Base-by-base conservation (phyloP, 2,888 invertebrate species). In the Stegana nigrithorax region DNA sequence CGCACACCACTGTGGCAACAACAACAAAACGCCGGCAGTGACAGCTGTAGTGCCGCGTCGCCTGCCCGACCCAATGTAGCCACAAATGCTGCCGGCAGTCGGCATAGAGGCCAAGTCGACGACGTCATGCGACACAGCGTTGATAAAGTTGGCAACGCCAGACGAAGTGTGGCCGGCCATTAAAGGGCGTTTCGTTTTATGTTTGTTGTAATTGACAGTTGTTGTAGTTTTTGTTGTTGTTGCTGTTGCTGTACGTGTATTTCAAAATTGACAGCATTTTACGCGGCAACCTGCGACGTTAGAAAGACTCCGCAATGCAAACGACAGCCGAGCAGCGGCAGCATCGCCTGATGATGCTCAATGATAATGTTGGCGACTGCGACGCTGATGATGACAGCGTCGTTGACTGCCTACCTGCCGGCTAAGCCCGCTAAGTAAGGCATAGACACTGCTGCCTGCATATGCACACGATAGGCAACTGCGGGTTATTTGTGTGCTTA, bases 171-270 rank as follows among this genome's bases (percentile, higher is more conserved):
- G 72, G 67, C 79, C 77, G 72, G 67, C 79, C 77, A 75, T 79
- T 79, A 79, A 79, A 78, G 78, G 78, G 75, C 80, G 78, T 75
- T 75, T 79, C 79, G 75, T 79, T 75, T 77, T 73, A 77, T 77
- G 80, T 79, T 79, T 77, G 78, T 79, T 75, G 75, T 77, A n/a
- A 19, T 36, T 32, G 50, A 29, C 51, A 29, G 7, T 12, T 45
- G 27, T 12, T 58, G 55, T 17, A 17, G 32, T 14, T 55, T 29
- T 26, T 25, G 27, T 17, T 51, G 51, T 26, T 19, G 32, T 32
- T 36, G 32, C 77, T 74, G 75, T 69, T 75, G 65, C 71, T 67
- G n/a, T n/a, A n/a, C n/a, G n/a, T n/a, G n/a, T n/a, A n/a, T n/a
- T n/a, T n/a, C n/a, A n/a, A n/a, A n/a, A n/a, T n/a, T n/a, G n/a